Base-by-base conservation (phyloP, 1,140 invertebrate genomes). In the Hylaeus anthracinus region DNA sequence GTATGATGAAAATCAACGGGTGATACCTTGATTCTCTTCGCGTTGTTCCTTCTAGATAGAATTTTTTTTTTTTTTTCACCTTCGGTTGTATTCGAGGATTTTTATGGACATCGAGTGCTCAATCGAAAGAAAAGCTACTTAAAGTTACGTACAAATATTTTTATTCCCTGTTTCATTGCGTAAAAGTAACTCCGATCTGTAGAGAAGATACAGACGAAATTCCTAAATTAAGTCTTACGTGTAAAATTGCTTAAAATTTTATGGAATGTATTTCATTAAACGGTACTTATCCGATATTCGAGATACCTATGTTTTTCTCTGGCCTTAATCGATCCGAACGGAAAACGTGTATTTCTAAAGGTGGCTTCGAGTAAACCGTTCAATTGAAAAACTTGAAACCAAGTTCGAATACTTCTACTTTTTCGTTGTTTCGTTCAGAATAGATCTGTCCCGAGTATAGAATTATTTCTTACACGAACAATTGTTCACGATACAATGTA, bases 1-100 rank as follows among this genome's bases (percentile, higher is more conserved):
- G 74, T 83, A 37, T 73, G 76, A 66, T 73, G 69, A 63, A 86
- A 86, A 84, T 83, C 73, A 85, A 85, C 61, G 71, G 73, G 60
- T n/a, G 45, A 66, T 71, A 41, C 75, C 76, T 67, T 75, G 48
- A 53, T 75, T 71, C 58, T 64, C 80, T 79, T 82, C 80, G 84
- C 66, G 56, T 63, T 45, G 58, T 64, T 75, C 61, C 65, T 15
- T 45, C 8, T 2, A 3, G 14, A 41, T 26, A 0, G 1, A 56
- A 39, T 6, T 5, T 39, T 39, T 6, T 14, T 12, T 56, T 26
- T 26, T 26, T 26, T 26, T 26, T 26, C 26, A 26, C 26, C 5
- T 45, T 26, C 39, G 26, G 3, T 15, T 1, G 43, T 37, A 4
- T 4, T 10, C 6, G 51, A 70, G 14, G 0, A 26, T 26, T 45